Percentiles rank a stretch among this genome's conserved stretches.
These are phyloP conservation scores for Gymnothorax javanicus DNA, from an alignment of 2,797 vertebrate species.

Conservation along the genomic window DNA sequence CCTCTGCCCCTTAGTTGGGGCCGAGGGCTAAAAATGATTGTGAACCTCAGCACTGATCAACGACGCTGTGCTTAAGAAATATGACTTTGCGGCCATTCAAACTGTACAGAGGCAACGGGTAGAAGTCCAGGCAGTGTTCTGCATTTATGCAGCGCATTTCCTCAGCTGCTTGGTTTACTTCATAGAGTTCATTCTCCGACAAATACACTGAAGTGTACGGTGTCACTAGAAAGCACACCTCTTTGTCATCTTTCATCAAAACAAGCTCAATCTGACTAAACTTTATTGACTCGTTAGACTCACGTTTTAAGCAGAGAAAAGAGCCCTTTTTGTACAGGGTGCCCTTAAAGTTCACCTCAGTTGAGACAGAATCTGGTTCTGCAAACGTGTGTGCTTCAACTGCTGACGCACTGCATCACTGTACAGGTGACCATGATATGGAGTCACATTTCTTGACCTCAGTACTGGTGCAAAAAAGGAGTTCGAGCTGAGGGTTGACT, in stretches of 20 bases:
- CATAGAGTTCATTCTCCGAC: slow-evolving; percentile 35
- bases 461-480: too few relatives aligned
- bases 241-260: slow-evolving; percentile 9
- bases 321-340: slow-evolving; percentile 14
- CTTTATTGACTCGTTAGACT: too few relatives aligned
- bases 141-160: slow-evolving; percentile 27
- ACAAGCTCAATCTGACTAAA: slow-evolving; percentile 1
- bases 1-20: too few relatives aligned
- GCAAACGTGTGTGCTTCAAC: neutral
- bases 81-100: slow-evolving; percentile 24
- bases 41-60: slow-evolving; percentile 5
- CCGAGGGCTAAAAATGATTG: neutral
- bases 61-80: slow-evolving; percentile 32
- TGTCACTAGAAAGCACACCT: slow-evolving; percentile 22
- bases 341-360: slow-evolving; percentile 38
- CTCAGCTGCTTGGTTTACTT: slow-evolving; percentile 31
- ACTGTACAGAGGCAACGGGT: slow-evolving; percentile 29
- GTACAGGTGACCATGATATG: slow-evolving; percentile 25
- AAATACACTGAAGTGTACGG: slow-evolving; percentile 31
- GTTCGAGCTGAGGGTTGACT: too few relatives aligned
- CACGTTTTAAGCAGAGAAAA: too few relatives aligned
- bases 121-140: slow-evolving; percentile 35
- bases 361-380: slow-evolving; percentile 24
- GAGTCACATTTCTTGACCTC: neutral
- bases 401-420: slow-evolving; percentile 22